These are phyloP conservation scores for Aurelia sp. DNA, from an alignment of 30 jellyfish, hydroid and myxozoan species.

Conservation along the genomic window DNA sequence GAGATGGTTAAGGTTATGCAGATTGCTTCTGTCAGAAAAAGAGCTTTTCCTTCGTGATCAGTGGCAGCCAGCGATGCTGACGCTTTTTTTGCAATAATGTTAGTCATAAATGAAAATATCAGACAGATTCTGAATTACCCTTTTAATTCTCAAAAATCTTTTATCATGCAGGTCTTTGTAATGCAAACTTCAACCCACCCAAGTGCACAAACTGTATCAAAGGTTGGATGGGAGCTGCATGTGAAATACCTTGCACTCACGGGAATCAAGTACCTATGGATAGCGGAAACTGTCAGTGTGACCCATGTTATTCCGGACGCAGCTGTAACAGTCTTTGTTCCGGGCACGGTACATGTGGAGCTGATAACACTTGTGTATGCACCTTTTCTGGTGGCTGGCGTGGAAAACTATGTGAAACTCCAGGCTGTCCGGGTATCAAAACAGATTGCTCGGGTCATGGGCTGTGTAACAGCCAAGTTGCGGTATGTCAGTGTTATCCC, in stretches of 20 bases:
- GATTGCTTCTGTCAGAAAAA: too few species aligned
- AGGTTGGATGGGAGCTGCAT: constrained; percentile 80
- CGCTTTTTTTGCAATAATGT: too few species aligned
- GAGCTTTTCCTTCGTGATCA: too few species aligned
- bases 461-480: constrained; percentile 43
- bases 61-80: too few species aligned
- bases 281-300: constrained; percentile 63
- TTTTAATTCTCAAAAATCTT: neutral
- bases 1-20: too few species aligned
- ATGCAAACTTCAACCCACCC: constrained; percentile 58
- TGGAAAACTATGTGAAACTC: constrained; percentile 58
- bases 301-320: constrained; percentile 66
- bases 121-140: too few species aligned
- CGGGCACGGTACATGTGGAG: constrained; percentile 64
- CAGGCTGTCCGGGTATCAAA: constrained; percentile 70
- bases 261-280: constrained; percentile 75
- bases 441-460: constrained; percentile 66
- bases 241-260: constrained; percentile 52
- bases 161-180: constrained; percentile 39
- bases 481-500: constrained; percentile 51
- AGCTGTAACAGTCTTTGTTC: constrained; percentile 69
- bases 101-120: too few species aligned
- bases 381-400: constrained; percentile 70
- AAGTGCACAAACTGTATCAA: constrained; percentile 52
- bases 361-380: constrained; percentile 45